Conservation (phyloP, 2,888 invertebrate genomes). For the Harpagoxenus sublaevis region DNA sequence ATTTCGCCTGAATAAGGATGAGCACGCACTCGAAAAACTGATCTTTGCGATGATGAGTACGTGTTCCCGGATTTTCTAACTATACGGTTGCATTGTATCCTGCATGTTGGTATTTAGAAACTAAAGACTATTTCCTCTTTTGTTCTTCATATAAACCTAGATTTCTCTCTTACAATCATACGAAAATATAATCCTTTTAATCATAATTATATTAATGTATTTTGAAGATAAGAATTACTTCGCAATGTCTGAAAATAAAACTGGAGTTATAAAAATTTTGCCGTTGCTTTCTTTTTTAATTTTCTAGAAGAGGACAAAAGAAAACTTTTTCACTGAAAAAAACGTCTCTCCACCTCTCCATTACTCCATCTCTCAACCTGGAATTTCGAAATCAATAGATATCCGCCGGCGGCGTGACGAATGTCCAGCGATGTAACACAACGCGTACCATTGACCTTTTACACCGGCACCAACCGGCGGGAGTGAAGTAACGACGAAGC, state of each 20-base stretch:
- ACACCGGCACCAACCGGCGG: constrained; percentile 61
- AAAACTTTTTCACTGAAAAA: not conserved
- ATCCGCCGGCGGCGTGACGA: constrained; percentile 56
- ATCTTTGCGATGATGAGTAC: not conserved
- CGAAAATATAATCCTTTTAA: not conserved
- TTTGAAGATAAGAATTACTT: not conserved
- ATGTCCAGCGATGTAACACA: constrained; percentile 49
- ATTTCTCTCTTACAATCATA: not conserved
- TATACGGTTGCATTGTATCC: not conserved
- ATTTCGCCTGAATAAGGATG: constrained; percentile 64
- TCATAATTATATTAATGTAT: not conserved
- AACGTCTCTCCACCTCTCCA: not conserved
- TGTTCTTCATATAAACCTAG: not conserved
- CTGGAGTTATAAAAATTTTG: not conserved
- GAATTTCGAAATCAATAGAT: constrained; percentile 68
- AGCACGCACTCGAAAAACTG: constrained; percentile 52
- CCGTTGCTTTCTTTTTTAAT: not conserved
- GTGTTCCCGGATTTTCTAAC: not conserved
- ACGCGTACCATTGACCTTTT: constrained; percentile 69
- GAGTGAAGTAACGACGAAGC: constrained; percentile 55
- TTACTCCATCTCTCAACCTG: constrained; percentile 20
- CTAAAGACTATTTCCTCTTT: not conserved
- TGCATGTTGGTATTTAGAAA: not conserved
- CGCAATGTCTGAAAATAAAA: not conserved
- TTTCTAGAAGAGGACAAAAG: not conserved